A percentile compares a stretch with the other conserved stretches of the same genome.
These are phyloP conservation scores for Anarrhichthys ocellatus DNA, from an alignment of 2,113 vertebrate genomes.

Conservation along the genomic window DNA sequence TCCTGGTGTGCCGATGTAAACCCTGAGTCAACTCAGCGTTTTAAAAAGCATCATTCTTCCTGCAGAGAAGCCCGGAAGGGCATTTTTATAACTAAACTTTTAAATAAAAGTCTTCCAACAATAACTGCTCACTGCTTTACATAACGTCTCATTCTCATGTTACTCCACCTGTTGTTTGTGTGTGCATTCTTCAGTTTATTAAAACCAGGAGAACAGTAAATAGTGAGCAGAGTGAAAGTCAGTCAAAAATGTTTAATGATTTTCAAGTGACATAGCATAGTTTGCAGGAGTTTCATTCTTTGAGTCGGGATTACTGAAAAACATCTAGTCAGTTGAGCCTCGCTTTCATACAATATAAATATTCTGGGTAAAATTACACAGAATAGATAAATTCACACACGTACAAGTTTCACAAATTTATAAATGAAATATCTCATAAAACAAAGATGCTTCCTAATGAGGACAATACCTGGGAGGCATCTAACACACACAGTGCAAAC, in stretches of 20 bases:
- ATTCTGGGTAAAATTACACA: slow-evolving; percentile 7
- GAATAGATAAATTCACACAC: slow-evolving; percentile 26
- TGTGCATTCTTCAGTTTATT: not conserved
- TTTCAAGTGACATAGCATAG: slow-evolving; percentile 34
- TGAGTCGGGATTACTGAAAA: slow-evolving; percentile 16
- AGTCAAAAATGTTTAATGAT: slow-evolving; percentile 67
- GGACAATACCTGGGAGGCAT: not conserved
- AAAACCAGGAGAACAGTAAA: not conserved
- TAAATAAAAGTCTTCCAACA: slow-evolving; percentile 78
- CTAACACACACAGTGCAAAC: slow-evolving; percentile 33
- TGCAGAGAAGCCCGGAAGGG: slow-evolving; percentile 44
- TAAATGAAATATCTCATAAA: slow-evolving; percentile 25
- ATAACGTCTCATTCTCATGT: not conserved
- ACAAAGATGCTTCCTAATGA: not conserved
- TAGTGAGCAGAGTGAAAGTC: not conserved
- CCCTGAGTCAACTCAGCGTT: slow-evolving; percentile 22
- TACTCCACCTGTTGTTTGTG: slow-evolving; percentile 1
- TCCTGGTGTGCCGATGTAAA: slow-evolving; percentile 43
- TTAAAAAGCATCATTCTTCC: slow-evolving; percentile 56
- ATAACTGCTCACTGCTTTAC: slow-evolving; percentile 11
- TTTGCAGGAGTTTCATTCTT: slow-evolving; percentile 36
- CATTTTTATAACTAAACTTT: slow-evolving; percentile 78
- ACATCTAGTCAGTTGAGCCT: slow-evolving; percentile 8
- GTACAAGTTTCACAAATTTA: slow-evolving; percentile 11
- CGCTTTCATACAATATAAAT: slow-evolving; percentile 20